Conservation (phyloP, 2,113 vertebrate genomes). For the Pangasianodon gigas region DNA sequence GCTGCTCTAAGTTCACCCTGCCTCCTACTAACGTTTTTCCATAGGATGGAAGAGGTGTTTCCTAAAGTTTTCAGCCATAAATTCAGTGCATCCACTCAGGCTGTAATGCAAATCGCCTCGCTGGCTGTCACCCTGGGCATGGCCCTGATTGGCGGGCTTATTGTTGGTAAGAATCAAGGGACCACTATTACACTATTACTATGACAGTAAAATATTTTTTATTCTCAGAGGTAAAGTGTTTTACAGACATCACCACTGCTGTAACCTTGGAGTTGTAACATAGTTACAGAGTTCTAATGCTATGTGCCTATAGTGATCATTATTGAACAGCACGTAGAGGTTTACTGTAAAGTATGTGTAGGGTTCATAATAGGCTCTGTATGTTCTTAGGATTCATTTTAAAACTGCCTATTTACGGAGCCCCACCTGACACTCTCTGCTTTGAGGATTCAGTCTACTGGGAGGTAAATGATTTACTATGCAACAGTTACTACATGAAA, state of each 20-base stretch:
- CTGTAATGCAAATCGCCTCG: slow-evolving; percentile 72
- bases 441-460: slow-evolving; percentile 76
- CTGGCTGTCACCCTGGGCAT: slow-evolving; percentile 80
- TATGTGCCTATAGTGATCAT: neutral
- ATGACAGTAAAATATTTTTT: neutral
- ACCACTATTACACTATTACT: neutral
- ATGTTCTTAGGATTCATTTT: slow-evolving; percentile 76
- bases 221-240: neutral
- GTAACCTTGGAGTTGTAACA: neutral
- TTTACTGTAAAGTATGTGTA: neutral
- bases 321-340: neutral
- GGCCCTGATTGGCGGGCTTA: slow-evolving; percentile 75
- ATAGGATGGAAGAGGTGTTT: slow-evolving; percentile 80
- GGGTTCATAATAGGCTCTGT: neutral
- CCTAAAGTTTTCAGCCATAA: slow-evolving; percentile 58
- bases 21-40: neutral
- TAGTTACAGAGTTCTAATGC: neutral
- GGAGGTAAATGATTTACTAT: slow-evolving; percentile 76
- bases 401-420: slow-evolving; percentile 70
- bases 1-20: neutral
- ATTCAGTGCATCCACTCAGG: slow-evolving; percentile 60
- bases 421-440: slow-evolving; percentile 68
- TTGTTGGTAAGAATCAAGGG: slow-evolving; percentile 77
- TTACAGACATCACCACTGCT: slow-evolving; percentile 4
- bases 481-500: neutral